Percentiles rank a stretch among this genome's conserved stretches.
These are phyloP conservation scores for Pygoscelis antarcticus DNA, from an alignment of 2,113 vertebrate species.

Conservation along the genomic window DNA sequence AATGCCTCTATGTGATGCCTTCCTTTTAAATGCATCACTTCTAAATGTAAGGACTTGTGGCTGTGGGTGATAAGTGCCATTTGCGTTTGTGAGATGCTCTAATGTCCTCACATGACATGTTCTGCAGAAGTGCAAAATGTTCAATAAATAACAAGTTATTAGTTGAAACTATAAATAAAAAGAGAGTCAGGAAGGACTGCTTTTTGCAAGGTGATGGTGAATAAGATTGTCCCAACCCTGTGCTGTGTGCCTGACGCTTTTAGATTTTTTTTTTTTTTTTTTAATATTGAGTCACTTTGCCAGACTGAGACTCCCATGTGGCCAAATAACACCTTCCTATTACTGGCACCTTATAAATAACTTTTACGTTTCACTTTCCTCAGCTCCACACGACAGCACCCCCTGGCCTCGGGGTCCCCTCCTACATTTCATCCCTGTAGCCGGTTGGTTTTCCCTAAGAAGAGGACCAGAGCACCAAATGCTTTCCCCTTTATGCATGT, in stretches of 20 bases:
- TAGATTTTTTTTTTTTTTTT: not conserved
- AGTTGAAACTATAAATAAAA: not conserved
- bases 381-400: not conserved
- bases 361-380: not conserved
- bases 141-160: not conserved
- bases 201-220: not conserved
- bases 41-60: no score
- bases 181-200: not conserved
- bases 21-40: not conserved
- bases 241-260: not conserved
- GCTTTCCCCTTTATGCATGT: not conserved
- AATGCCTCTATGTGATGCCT: not conserved
- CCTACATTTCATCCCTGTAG: not conserved
- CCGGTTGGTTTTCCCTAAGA: not conserved
- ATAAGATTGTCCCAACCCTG: not conserved
- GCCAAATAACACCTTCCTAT: not conserved
- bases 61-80: not conserved
- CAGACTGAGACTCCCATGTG: not conserved
- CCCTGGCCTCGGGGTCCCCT: not conserved
- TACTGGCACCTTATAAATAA: not conserved
- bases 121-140: not conserved
- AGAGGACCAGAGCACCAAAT: not conserved
- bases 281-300: not conserved
- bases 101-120: not conserved
- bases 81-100: not conserved